These are phyloP conservation scores for Andrena hattorfiana DNA, from an alignment of 2,888 invertebrate genomes.

Conservation along the genomic window DNA sequence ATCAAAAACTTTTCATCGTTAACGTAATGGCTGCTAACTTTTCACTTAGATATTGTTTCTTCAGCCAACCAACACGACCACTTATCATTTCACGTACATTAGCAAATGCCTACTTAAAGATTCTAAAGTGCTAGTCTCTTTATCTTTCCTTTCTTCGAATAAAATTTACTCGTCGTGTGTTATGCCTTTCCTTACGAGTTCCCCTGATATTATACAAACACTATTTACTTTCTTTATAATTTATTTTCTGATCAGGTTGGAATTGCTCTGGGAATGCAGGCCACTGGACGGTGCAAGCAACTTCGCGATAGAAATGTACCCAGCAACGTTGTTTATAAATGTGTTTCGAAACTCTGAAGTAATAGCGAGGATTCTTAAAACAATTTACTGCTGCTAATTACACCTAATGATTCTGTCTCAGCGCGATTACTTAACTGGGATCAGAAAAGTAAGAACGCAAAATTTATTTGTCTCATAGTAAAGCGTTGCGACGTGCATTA, in stretches of 20 bases:
- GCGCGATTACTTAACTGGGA: background rate
- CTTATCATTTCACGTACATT: background rate
- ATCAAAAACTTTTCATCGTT: background rate
- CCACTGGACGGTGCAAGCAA: background rate
- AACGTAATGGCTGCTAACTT: background rate
- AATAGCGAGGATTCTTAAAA: background rate
- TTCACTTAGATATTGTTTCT: background rate
- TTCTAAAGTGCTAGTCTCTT: no score
- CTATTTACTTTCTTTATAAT: background rate
- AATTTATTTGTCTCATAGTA: background rate
- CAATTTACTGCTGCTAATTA: slow-evolving; percentile 20
- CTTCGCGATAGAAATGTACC: background rate
- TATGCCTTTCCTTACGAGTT: background rate
- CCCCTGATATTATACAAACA: background rate
- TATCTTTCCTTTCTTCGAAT: background rate
- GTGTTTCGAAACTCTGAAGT: background rate
- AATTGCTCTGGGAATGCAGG: background rate
- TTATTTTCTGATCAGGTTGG: background rate
- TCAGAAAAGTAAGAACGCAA: background rate
- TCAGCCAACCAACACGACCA: background rate
- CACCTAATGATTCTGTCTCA: background rate
- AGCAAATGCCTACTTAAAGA: no score
- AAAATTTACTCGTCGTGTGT: background rate
- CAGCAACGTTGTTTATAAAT: background rate
- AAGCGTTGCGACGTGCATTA: slow-evolving; percentile 1